phyloP scores from a whole-genome alignment of 2,113 vertebrate species.

The western clawed frog (Xenopus tropicalis) region UCB_Xtro_10.0 CM004450.2:46376501-46377000 shows the following conservation, averaged over 20 bases:
- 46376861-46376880: constrained; percentile 49
- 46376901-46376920: constrained; percentile 2
- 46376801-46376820: constrained; percentile 4
- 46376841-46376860: constrained; percentile 48
- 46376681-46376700: constrained; percentile 49
- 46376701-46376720: constrained; percentile 41
- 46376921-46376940: constrained; percentile 23
- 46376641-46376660: constrained; percentile 39
- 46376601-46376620: no score
- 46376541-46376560: no score
- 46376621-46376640: constrained; percentile 17
- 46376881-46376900: constrained; percentile 50
- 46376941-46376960: constrained; percentile 11
- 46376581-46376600: no score
- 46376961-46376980: constrained; percentile 15
- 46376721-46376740: constrained; percentile 47
- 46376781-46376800: constrained; percentile 49
- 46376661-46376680: constrained; percentile 43
- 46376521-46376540: no score
- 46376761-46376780: constrained; percentile 52
- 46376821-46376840: constrained; percentile 48
- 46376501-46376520: no score
- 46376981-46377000: constrained; percentile 19
- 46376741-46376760: constrained; percentile 38
- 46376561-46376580: no score